These are phyloP conservation scores for Tortricodes alternella DNA, from an alignment of 2,888 invertebrate genomes.

Conservation along the genomic window DNA sequence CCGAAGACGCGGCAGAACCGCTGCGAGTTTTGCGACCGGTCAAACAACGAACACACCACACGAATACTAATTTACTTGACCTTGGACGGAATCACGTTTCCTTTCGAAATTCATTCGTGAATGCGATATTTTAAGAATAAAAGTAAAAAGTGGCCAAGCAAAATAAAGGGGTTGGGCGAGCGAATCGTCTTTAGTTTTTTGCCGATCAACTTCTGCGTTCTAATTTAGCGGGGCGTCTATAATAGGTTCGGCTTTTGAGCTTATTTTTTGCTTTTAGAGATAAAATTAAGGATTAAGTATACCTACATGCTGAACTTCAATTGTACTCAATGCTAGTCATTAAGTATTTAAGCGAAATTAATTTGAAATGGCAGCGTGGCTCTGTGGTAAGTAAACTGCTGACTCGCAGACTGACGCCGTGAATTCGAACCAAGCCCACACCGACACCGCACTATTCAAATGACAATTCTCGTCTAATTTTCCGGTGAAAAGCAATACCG, in stretches of 20 bases:
- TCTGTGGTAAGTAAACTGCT: neutral
- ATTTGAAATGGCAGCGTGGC: neutral
- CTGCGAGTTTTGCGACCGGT: slow-evolving; percentile 79
- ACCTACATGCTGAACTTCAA: no score
- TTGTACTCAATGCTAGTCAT: no score
- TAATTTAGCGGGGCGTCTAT: slow-evolving; percentile 51
- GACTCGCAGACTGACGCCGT: neutral
- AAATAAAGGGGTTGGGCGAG: slow-evolving; percentile 76
- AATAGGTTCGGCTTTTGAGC: slow-evolving; percentile 19
- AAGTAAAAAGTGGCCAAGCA: slow-evolving; percentile 73
- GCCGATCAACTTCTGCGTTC: slow-evolving; percentile 60
- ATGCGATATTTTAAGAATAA: slow-evolving; percentile 81
- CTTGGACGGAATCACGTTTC: slow-evolving; percentile 80
- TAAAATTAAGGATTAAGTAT: no score
- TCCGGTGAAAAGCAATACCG: neutral
- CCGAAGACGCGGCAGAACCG: slow-evolving; percentile 64
- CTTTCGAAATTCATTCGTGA: slow-evolving; percentile 81
- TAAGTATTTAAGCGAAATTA: neutral
- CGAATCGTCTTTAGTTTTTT: slow-evolving; percentile 69
- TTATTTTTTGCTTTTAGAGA: slow-evolving; percentile 3
- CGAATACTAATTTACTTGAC: slow-evolving; percentile 79
- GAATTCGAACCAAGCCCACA: neutral
- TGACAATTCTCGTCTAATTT: neutral
- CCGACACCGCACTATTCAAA: neutral
- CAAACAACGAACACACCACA: slow-evolving; percentile 72